Base-by-base conservation (phyloP, 2,888 invertebrate species). In the Romanomermis culicivorax region DNA sequence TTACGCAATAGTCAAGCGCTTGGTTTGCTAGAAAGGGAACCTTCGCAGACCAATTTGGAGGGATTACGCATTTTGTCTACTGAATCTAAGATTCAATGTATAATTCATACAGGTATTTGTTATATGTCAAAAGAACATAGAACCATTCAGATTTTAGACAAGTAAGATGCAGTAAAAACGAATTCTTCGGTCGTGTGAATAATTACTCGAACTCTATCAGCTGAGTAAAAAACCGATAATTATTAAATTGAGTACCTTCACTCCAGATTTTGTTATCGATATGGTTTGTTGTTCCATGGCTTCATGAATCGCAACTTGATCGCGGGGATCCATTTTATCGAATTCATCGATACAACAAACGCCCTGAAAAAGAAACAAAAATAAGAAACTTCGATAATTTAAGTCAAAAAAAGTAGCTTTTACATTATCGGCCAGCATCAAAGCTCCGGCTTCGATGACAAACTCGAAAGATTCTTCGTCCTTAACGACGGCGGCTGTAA, bases 261-360 rank as follows among this genome's bases (percentile, higher is more conserved):
- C 72, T 20, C 75, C 75, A 56, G 75, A 86, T 77, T 97, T 97
- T 0, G 97, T 93, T 56, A 97, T 78, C 0, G 93, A 91, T 62
- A 97, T 99, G 0, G 97, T 99, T 73, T 97, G 97, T 68, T 99
- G 97, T 75, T 97, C 97, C 97, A 97, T 97, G 2, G 97, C 97
- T 74, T 97, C 97, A 75, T 99, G 97, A 62, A 97, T 99, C 49
- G 97, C 95, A 3, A 97, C 91, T 71, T 97, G 95, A 77, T 97
- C 97, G 51, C 80, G 78, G 0, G 79, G 78, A 70, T 97, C 95
- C 97, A 99, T 99, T 74, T 99, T 97, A 71, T 99, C 97, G 72
- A 99, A 97, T 74, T 99, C 97, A 67, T 97, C 97, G 63, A 97
- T 97, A 69, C 95, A 95, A 65, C 95, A 95, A 50, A 95, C 85